Base-by-base conservation (phyloP, 2,888 invertebrate species). In the Dasypogon diadema region DNA sequence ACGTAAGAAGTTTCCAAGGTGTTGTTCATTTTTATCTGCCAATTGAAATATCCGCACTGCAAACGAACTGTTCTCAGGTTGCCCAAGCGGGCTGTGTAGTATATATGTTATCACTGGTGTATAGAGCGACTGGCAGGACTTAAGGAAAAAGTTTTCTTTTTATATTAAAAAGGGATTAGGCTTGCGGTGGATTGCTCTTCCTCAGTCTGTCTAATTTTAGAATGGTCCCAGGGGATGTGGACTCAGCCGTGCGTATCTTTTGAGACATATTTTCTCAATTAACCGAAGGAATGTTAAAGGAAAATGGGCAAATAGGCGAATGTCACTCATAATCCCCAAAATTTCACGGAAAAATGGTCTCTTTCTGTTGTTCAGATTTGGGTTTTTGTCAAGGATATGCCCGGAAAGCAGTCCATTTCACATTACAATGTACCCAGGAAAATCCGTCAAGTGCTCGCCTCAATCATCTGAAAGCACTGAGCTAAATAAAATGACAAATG, bases 221-320 rank as follows among this genome's bases (percentile, higher is more conserved):
- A 54, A 14, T n/a, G 21, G 51, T 56, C 58, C 16, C 46, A 16
- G 18, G 73, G 58, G 54, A 56, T 24, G 8, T 16, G 18, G 18
- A 12, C 34, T 34, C 73, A 58, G n/a, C 26, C 56, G 56, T 73
- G 73, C 73, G 73, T 73, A 24, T 37, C 37, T 46, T 56, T 58
- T 73, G 6, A 56, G 73, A 73, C 73, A 73, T 73, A 56, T 58
- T 73, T 73, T 56, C 73, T 73, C 73, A 73, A 73, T 73, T 73
- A 73, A 56, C 58, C 73, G 42, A 46, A 58, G 46, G 42, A 55
- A 56, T 58, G 56, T 24, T 73, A 73, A 42, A 73, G 14, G 12
- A 54, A n/a, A 46, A 30, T 73, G 70, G 48, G 18, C 54, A 70
- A 70, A 54, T 21, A 70, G 54, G 70, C 48, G 48, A 48, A 70